phyloP scores from a whole-genome alignment of 2,797 vertebrate genomes.

The Oryzias dopingdopingensis region DNA sequence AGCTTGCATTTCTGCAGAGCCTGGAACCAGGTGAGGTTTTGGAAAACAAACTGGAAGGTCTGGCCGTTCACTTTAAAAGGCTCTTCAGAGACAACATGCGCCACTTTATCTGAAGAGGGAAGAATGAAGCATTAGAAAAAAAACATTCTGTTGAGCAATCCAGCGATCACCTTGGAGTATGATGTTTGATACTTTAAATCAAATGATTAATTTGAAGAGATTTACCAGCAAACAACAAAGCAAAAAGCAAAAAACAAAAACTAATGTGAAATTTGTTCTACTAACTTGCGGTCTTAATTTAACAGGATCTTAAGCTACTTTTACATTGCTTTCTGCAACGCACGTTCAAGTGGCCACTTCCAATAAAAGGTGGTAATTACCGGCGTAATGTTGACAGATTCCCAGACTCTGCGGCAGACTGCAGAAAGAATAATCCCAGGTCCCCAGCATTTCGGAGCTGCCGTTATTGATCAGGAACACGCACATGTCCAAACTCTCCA shows the following conservation, averaged over 20 bases:
- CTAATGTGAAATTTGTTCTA: too few relatives aligned
- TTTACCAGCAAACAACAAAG: too few relatives aligned
- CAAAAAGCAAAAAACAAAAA: too few relatives aligned
- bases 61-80: constrained; percentile 72
- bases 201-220: too few relatives aligned
- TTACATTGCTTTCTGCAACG: too few relatives aligned
- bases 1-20: constrained; percentile 78
- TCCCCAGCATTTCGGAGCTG: constrained; percentile 83
- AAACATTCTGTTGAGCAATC: neutral
- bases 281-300: too few relatives aligned
- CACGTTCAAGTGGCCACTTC: too few relatives aligned
- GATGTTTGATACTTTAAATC: too few relatives aligned
- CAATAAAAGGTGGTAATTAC: constrained; percentile 55
- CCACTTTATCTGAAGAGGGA: constrained; percentile 66
- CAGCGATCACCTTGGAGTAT: too few relatives aligned
- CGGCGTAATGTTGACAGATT: constrained; percentile 86
- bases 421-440: constrained; percentile 91
- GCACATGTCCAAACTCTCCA: constrained; percentile 80
- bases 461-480: constrained; percentile 83
- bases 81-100: constrained; percentile 56
- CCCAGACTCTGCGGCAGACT: constrained; percentile 69
- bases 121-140: neutral
- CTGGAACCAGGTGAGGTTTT: constrained; percentile 85
- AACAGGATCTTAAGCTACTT: too few relatives aligned
- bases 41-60: constrained; percentile 81